Base-by-base conservation (phyloP, 1,140 invertebrate genomes). In the Plutomurus gul region DNA sequence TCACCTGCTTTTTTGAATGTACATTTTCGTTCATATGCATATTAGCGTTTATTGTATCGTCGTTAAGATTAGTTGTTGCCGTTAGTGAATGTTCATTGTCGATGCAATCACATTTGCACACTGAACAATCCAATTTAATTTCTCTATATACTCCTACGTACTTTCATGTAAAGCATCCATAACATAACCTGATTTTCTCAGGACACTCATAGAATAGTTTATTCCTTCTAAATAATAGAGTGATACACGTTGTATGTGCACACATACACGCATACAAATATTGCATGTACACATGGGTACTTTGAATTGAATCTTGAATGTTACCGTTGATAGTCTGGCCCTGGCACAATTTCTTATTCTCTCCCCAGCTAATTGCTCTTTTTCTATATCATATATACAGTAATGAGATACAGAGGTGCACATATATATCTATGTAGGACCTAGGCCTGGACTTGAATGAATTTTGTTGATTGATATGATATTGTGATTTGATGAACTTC, bases 1-100 rank as follows among this genome's bases (percentile, higher is more conserved):
- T 51, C 25, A 22, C 47, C 25, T 51, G 20, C 47, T 51, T 51
- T 25, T n/a, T n/a, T 51, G 11, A 51, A 51, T 33, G 56, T 30
- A 36, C 56, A 25, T 33, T 65, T 65, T 65, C 36, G 56, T 65
- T 65, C 27, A 65, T 33, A 60, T 60, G 25, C 18, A 22, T 51
- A 51, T 25, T 60, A 60, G 20, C n/a, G 39, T 43, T 8, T 33
- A 8, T 65, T 65, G 27, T 65, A 30, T 27, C 30, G 56, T 65
- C 56, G 36, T 65, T 65, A 65, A 65, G 56, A 65, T 65, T 65
- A 65, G 56, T 65, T 65, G 56, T 65, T 65, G 56, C 27, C 56
- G 56, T 65, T 65, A 65, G 56, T 65, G 56, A 65, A 65, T 65
- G 56, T 65, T 65, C 56, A 65, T 25, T 65, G 56, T 33, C 56